Percentiles rank a stretch among this genome's conserved stretches.
Conservation (phyloP, 2,888 invertebrate species). For the Drosophila cyrtoloma region DNA sequence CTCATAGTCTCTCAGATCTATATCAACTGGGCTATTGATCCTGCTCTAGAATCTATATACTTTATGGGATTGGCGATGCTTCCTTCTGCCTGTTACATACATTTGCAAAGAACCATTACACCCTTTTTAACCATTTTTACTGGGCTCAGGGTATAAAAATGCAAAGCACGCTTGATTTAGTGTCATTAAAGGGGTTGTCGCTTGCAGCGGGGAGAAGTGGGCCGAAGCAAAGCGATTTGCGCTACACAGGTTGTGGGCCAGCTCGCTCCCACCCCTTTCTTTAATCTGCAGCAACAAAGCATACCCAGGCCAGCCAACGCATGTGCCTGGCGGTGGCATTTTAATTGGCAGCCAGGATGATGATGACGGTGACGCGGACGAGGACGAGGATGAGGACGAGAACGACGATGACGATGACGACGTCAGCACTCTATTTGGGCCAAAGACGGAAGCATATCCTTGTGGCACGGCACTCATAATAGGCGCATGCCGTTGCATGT, state of each 20-base stretch:
- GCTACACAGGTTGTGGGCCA: conserved; percentile 52
- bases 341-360: conserved; percentile 77
- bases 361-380: conserved; percentile 5
- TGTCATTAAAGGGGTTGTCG: conserved; percentile 72
- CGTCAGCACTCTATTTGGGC: conserved; percentile 57
- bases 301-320: conserved; percentile 8
- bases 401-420: conserved; percentile 34
- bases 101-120: neutral
- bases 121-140: neutral
- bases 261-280: conserved; percentile 7
- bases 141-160: conserved; percentile 44
- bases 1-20: neutral
- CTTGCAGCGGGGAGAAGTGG: conserved; percentile 17
- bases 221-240: conserved; percentile 34
- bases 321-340: conserved; percentile 78
- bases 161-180: conserved; percentile 80
- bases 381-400: conserved; percentile 10
- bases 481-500: conserved; percentile 66
- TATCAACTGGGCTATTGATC: neutral
- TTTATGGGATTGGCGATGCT: neutral
- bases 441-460: conserved; percentile 72
- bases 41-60: neutral
- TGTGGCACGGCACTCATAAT: conserved; percentile 58
- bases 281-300: conserved; percentile 24
- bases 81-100: neutral